Percentiles rank a stretch among this genome's conserved stretches.
phyloP scores from a whole-genome alignment of 1,140 invertebrate species.

The Chlorops oryzae region DNA sequence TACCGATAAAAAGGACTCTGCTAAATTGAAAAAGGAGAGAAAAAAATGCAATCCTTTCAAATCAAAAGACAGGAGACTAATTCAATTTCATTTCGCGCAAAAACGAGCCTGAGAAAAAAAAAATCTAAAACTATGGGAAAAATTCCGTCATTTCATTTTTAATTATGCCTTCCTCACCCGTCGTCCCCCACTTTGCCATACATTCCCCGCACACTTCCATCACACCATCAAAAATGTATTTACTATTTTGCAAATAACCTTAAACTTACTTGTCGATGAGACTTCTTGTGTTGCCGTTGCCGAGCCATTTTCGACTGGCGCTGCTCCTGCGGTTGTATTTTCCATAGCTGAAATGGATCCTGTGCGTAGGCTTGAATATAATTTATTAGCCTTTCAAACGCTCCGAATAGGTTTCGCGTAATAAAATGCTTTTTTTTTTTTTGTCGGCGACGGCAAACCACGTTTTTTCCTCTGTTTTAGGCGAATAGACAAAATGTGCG shows the following conservation, averaged over 20 bases:
- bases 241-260: not conserved
- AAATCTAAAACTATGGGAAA: conserved; percentile 12
- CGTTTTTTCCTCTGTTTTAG: not conserved
- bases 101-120: not conserved
- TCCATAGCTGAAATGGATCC: conserved; percentile 23
- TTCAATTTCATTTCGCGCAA: too few species aligned
- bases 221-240: conserved; percentile 14
- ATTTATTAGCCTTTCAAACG: not conserved
- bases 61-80: too few species aligned
- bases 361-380: not conserved
- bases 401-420: not conserved
- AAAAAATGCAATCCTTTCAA: too few species aligned
- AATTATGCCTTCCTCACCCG: conserved; percentile 11
- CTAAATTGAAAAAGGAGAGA: too few species aligned
- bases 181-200: too few species aligned
- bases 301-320: conserved; percentile 35
- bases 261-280: conserved; percentile 47
- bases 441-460: not conserved
- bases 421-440: too few species aligned
- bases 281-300: conserved; percentile 40
- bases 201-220: conserved; percentile 12
- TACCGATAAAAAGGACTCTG: too few species aligned
- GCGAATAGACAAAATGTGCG: not conserved
- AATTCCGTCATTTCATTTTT: conserved; percentile 14
- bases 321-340: conserved; percentile 30